Conservation (phyloP, 2,888 invertebrate genomes). For the Cheilosia variabilis region DNA sequence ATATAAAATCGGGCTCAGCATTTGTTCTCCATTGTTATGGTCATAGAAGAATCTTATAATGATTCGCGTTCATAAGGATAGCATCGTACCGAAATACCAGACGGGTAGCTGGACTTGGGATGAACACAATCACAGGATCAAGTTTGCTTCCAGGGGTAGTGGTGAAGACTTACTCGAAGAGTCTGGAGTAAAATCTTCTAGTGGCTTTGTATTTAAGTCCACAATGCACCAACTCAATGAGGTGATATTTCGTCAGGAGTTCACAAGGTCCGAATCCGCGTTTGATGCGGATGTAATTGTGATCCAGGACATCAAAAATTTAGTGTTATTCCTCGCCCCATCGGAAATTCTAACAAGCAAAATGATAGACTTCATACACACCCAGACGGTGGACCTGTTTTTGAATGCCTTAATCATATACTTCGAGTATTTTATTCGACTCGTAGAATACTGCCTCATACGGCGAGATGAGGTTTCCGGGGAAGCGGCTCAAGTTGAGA, state of each 20-base stretch:
- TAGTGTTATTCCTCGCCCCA: constrained; percentile 81
- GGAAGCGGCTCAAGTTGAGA: constrained; percentile 79
- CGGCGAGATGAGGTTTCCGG: constrained; percentile 80
- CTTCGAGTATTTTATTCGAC: constrained; percentile 82
- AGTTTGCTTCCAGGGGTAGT: constrained; percentile 77
- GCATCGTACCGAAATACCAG: constrained; percentile 78
- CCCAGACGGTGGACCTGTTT: constrained; percentile 79
- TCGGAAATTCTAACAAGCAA: constrained; percentile 77
- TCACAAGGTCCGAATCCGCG: constrained; percentile 67
- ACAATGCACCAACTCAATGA: constrained; percentile 81
- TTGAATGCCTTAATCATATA: constrained; percentile 81
- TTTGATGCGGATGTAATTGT: constrained; percentile 80
- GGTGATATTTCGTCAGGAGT: constrained; percentile 80
- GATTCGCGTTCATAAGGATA: constrained; percentile 79
- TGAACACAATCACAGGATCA: constrained; percentile 76
- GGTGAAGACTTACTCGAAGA: constrained; percentile 69
- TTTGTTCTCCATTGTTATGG: not conserved
- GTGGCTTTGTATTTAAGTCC: constrained; percentile 79
- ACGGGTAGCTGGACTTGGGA: constrained; percentile 81
- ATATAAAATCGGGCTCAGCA: not conserved
- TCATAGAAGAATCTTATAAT: constrained; percentile 58
- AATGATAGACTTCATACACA: constrained; percentile 81
- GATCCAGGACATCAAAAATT: constrained; percentile 81
- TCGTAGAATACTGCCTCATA: constrained; percentile 81
- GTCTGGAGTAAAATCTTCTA: constrained; percentile 76